These are phyloP conservation scores for Hirudo medicinalis DNA, from an alignment of 1,140 invertebrate genomes.

Conservation along the genomic window DNA sequence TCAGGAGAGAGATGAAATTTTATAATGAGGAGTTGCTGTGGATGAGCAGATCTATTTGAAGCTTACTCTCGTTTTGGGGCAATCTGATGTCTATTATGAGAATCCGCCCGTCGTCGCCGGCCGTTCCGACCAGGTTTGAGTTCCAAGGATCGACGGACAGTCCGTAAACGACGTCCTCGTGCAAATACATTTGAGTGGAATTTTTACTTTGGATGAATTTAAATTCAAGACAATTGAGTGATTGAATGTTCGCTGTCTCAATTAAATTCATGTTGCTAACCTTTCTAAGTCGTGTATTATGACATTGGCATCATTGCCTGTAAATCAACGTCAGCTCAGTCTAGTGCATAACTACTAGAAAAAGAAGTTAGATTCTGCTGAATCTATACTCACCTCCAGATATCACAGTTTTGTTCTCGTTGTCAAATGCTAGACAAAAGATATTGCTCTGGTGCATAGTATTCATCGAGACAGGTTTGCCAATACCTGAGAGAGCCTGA, in stretches of 20 bases:
- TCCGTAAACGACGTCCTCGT: conserved; percentile 77
- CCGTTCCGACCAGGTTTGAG: conserved; percentile 67
- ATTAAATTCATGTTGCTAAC: conserved; percentile 44
- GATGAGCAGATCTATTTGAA: background rate
- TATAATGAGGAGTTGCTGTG: background rate
- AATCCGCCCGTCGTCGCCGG: conserved; percentile 75
- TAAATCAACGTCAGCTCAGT: background rate
- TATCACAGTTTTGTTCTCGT: conserved; percentile 62
- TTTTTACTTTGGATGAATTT: conserved; percentile 45
- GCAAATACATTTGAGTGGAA: conserved; percentile 60
- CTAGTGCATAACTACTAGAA: conserved; percentile 11
- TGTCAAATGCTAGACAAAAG: conserved; percentile 75
- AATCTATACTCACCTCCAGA: conserved; percentile 53
- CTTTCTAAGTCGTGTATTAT: conserved; percentile 68
- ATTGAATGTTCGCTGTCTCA: background rate
- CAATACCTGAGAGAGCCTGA: conserved; percentile 49
- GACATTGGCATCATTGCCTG: conserved; percentile 78
- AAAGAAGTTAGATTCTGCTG: background rate
- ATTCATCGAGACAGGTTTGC: conserved; percentile 50
- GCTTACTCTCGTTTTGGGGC: conserved; percentile 46
- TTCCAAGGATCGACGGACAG: conserved; percentile 70
- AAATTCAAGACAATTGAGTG: background rate
- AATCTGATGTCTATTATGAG: conserved; percentile 69
- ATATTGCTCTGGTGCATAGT: conserved; percentile 79
- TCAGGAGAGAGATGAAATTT: conserved; percentile 26